A percentile compares a stretch with the other conserved stretches of the same genome.
Evolutionary conservation across 2,888 invertebrate species (phyloP).

Genomic region (Dicranocentrus wangi): DNA sequence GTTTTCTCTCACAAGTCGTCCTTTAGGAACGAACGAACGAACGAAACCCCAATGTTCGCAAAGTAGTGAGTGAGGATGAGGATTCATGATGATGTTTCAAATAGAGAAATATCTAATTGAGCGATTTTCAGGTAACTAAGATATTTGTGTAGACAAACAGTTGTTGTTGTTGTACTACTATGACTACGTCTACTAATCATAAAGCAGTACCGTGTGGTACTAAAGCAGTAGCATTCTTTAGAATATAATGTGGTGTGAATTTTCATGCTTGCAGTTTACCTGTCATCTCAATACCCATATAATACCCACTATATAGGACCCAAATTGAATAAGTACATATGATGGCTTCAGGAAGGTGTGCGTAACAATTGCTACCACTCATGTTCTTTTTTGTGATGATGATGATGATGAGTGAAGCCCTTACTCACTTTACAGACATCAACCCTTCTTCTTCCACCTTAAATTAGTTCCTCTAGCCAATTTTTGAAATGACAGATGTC

Average conservation of each 20-base stretch:
- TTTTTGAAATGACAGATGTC: slow-evolving; percentile 66
- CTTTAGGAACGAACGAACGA: too few relatives aligned
- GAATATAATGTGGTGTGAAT: slow-evolving; percentile 12
- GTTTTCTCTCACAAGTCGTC: slow-evolving; percentile 5
- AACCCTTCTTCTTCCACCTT: slow-evolving; percentile 19
- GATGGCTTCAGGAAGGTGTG: not conserved
- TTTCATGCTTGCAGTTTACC: slow-evolving; percentile 21
- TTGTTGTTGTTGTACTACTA: too few relatives aligned
- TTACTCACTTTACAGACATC: not conserved
- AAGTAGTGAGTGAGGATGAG: not conserved
- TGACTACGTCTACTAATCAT: too few relatives aligned
- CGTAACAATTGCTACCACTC: slow-evolving; percentile 27
- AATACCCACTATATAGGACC: not conserved
- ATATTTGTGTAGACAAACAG: not conserved
- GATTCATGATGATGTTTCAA: not conserved
- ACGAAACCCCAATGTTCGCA: not conserved
- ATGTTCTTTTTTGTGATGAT: not conserved
- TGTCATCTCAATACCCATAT: slow-evolving; percentile 17
- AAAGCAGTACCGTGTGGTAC: too few relatives aligned
- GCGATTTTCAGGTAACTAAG: not conserved
- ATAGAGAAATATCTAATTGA: slow-evolving; percentile 10
- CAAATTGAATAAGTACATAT: too few relatives aligned
- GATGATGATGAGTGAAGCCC: not conserved
- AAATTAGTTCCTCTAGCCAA: slow-evolving; percentile 58
- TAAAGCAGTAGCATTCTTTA: not conserved